Conservation (phyloP, 2,888 invertebrate species). For the Phrixothrix hirtus region DNA sequence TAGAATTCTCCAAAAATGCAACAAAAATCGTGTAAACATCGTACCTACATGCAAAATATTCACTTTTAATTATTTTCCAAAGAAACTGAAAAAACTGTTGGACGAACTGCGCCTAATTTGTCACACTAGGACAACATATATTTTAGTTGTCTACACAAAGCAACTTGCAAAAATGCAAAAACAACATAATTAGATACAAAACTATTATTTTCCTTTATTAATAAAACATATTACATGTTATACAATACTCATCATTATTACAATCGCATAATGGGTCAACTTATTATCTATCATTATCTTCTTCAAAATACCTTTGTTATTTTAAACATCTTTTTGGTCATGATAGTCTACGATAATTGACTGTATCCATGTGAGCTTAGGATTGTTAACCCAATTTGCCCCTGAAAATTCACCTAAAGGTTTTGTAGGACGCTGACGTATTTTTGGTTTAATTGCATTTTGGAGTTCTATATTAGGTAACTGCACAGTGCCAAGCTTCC, state of each 20-base stretch:
- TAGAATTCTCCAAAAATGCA: neutral
- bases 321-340: neutral
- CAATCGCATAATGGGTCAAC: neutral
- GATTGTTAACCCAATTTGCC: neutral
- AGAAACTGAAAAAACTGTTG: conserved; percentile 2
- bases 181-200: neutral
- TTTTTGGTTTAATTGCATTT: conserved; percentile 6
- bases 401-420: neutral
- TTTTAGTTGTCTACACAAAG: neutral
- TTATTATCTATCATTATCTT: neutral
- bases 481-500: too few species aligned
- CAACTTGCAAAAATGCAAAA: too few species aligned
- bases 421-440: conserved; percentile 1
- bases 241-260: neutral
- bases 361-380: conserved; percentile 2
- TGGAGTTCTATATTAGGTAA: conserved; percentile 3
- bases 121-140: neutral
- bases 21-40: neutral
- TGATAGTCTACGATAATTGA: neutral
- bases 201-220: neutral
- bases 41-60: neutral
- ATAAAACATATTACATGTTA: neutral
- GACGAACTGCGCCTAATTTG: conserved; percentile 1
- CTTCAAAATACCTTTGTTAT: neutral
- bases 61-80: neutral